A percentile compares a stretch with the other conserved stretches of the same genome.
Conservation (phyloP, 1,140 invertebrate species). For the Mizuhopecten yessoensis region DNA sequence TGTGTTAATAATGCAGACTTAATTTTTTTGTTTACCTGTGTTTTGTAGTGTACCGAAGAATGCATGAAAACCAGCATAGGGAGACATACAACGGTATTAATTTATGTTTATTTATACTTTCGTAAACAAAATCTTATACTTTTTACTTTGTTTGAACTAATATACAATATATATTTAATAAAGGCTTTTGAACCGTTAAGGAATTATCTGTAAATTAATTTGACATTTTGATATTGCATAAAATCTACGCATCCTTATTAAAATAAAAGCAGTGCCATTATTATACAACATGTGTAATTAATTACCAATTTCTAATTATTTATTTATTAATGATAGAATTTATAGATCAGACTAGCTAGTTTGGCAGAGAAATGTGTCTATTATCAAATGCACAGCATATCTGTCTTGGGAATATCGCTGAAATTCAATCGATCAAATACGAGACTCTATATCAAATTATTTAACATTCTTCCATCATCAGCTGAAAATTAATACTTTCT, state of each 20-base stretch:
- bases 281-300: too few species aligned
- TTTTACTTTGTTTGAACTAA: not conserved
- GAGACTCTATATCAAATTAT: too few species aligned
- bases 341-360: too few species aligned
- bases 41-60: constrained; percentile 26
- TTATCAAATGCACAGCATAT: too few species aligned
- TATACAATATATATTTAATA: not conserved
- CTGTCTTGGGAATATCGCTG: too few species aligned
- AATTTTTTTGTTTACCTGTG: constrained; percentile 4
- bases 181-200: not conserved
- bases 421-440: too few species aligned
- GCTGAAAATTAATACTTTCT: too few species aligned
- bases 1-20: not conserved
- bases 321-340: too few species aligned
- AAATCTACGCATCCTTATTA: not conserved
- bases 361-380: too few species aligned
- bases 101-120: constrained; percentile 2
- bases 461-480: too few species aligned
- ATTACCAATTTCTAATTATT: too few species aligned
- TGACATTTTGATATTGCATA: not conserved
- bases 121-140: not conserved
- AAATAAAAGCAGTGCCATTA: not conserved
- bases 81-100: constrained; percentile 29
- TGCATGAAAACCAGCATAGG: constrained; percentile 31
- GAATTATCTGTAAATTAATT: too few species aligned